Conservation (phyloP, 2,888 invertebrate species). For the Dryadula phaetusa region DNA sequence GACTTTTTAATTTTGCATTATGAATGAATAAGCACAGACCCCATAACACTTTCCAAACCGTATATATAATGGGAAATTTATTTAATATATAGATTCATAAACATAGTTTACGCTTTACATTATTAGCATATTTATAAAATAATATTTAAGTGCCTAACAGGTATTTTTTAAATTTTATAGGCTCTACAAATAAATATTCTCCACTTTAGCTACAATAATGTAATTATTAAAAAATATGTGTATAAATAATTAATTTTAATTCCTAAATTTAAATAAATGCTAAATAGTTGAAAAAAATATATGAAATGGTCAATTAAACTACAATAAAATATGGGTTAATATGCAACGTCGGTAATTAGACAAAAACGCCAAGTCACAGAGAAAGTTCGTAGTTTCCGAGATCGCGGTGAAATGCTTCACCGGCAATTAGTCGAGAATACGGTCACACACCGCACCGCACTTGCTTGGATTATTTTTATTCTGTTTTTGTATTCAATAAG, state of each 20-base stretch:
- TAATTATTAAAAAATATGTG: not conserved
- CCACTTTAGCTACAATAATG: not conserved
- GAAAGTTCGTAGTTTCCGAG: slow-evolving; percentile 48
- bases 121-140: not conserved
- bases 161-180: not conserved
- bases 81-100: slow-evolving; percentile 5
- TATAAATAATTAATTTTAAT: slow-evolving; percentile 6
- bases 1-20: slow-evolving; percentile 24
- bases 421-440: slow-evolving; percentile 43
- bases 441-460: slow-evolving; percentile 39
- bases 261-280: slow-evolving; percentile 1
- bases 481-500: slow-evolving; percentile 5
- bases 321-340: slow-evolving; percentile 44
- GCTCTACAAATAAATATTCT: not conserved
- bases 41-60: slow-evolving; percentile 35
- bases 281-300: slow-evolving; percentile 21
- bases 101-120: not conserved
- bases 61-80: not conserved
- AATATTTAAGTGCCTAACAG: not conserved
- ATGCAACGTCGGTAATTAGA: slow-evolving; percentile 44
- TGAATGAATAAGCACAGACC: slow-evolving; percentile 15
- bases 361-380: slow-evolving; percentile 51
- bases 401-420: slow-evolving; percentile 48
- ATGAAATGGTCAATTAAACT: slow-evolving; percentile 34
- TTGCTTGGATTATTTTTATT: slow-evolving; percentile 31